Evolutionary conservation across 2,797 vertebrate species (phyloP).

Genomic region (Rallus crepitans): DNA sequence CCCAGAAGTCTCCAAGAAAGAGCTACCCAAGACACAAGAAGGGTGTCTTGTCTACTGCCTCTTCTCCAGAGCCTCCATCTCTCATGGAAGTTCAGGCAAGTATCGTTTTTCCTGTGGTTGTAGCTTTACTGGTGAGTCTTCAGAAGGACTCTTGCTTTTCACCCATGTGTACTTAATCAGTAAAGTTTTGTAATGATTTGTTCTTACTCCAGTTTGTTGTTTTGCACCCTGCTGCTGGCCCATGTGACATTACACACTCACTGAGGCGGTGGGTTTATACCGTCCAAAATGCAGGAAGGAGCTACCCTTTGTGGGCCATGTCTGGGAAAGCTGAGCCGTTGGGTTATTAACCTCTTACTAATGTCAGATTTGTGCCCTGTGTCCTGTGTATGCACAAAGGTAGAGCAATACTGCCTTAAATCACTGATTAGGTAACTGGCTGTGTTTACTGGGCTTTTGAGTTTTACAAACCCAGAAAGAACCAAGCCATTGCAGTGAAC

Average conservation of each 20-base stretch:
- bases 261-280: rapidly evolving
- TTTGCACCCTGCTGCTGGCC: background rate
- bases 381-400: rapidly evolving
- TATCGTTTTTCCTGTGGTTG: background rate
- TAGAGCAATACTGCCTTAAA: background rate
- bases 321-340: background rate
- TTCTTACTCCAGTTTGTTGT: background rate
- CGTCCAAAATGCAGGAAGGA: background rate
- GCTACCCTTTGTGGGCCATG: too few species aligned
- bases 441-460: background rate
- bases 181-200: background rate
- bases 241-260: rapidly evolving
- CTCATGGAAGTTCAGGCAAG: background rate
- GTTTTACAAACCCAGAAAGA: background rate
- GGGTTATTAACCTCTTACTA: background rate
- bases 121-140: background rate
- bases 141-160: background rate
- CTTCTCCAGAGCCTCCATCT: background rate
- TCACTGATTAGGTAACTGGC: background rate
- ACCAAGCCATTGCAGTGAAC: background rate
- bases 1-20: background rate
- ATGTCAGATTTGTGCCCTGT: background rate
- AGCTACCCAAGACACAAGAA: background rate
- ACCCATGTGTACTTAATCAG: rapidly evolving
- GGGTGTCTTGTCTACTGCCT: background rate